Evolutionary conservation across 2,113 vertebrate species (phyloP).

Genomic region (Toxotes jaculatrix): DNA sequence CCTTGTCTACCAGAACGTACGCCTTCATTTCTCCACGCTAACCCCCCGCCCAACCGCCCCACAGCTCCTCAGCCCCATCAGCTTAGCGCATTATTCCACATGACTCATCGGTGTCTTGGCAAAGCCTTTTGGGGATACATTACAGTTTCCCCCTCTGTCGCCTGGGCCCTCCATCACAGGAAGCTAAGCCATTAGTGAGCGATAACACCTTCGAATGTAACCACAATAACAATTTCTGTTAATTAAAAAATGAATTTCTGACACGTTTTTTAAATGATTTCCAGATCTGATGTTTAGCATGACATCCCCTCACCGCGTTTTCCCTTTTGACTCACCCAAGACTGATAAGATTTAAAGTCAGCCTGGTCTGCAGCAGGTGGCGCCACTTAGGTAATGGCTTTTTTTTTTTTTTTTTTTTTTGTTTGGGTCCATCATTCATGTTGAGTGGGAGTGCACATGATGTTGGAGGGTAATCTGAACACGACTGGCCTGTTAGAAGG

Average conservation of each 20-base stretch:
- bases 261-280: neutral
- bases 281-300: neutral
- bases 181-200: slow-evolving; percentile 65
- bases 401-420: neutral
- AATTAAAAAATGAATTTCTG: slow-evolving; percentile 45
- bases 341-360: neutral
- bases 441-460: slow-evolving; percentile 1
- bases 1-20: neutral
- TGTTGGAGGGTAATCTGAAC: slow-evolving; percentile 37
- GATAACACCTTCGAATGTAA: slow-evolving; percentile 67
- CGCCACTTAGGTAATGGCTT: neutral
- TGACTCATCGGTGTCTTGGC: slow-evolving; percentile 66
- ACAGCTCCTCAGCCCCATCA: slow-evolving; percentile 30
- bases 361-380: neutral
- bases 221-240: slow-evolving; percentile 54
- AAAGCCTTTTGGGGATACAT: slow-evolving; percentile 68
- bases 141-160: slow-evolving; percentile 36
- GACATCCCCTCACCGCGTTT: neutral
- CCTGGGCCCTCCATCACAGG: slow-evolving; percentile 58
- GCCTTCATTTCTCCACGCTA: neutral
- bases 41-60: neutral
- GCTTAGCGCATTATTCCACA: slow-evolving; percentile 33
- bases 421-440: slow-evolving; percentile 8
- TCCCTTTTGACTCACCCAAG: neutral
- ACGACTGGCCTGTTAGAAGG: neutral